A percentile compares a stretch with the other conserved stretches of the same genome.
Evolutionary conservation across 2,888 invertebrate genomes (phyloP).

Genomic region (Drosophila infuscata): DNA sequence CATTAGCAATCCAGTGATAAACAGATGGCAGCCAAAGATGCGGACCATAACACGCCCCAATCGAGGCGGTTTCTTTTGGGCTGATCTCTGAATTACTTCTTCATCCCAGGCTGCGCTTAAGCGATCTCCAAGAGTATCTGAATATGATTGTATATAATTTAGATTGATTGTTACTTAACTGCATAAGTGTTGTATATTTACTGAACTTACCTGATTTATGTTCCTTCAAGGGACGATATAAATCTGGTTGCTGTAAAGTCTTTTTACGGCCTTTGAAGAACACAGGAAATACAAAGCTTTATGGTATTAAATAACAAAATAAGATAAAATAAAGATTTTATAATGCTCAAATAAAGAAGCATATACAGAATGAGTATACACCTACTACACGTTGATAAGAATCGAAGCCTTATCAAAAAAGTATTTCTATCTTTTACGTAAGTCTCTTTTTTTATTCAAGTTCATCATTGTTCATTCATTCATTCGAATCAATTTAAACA

Average conservation of each 20-base stretch:
- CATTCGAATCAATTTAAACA: background rate
- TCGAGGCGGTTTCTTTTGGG: slow-evolving; percentile 31
- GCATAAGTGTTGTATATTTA: background rate
- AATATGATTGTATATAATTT: background rate
- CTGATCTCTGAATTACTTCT: slow-evolving; percentile 29
- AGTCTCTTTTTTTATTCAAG: background rate
- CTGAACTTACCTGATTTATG: slow-evolving; percentile 88
- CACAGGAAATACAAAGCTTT: slow-evolving; percentile 91
- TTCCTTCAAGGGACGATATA: slow-evolving; percentile 89
- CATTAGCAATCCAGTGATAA: slow-evolving; percentile 87
- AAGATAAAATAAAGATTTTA: slow-evolving; percentile 2
- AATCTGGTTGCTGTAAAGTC: slow-evolving; percentile 90
- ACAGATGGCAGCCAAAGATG: slow-evolving; percentile 85
- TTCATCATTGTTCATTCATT: background rate
- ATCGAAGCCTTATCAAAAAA: background rate
- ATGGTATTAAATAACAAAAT: background rate
- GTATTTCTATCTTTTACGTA: background rate
- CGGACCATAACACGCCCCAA: slow-evolving; percentile 19
- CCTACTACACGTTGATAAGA: background rate
- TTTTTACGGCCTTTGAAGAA: slow-evolving; percentile 91
- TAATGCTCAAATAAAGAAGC: background rate
- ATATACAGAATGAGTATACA: background rate
- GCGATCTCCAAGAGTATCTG: slow-evolving; percentile 45
- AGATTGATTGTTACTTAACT: too few species aligned
- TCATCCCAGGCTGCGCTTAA: slow-evolving; percentile 34